phyloP scores from a whole-genome alignment of 2,797 vertebrate genomes.

The Dipus sagitta region DNA sequence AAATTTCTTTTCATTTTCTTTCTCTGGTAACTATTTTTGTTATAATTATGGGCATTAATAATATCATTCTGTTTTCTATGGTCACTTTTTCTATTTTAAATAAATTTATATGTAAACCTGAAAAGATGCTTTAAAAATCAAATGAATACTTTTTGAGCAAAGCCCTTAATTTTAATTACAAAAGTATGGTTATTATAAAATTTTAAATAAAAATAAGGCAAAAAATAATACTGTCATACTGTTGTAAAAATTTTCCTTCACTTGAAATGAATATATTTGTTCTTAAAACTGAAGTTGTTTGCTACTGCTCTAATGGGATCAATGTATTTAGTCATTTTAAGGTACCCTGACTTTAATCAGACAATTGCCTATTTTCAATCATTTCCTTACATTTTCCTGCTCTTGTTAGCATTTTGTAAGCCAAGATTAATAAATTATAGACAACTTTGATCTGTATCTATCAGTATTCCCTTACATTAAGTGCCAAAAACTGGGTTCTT shows the following conservation, averaged over 20 bases:
- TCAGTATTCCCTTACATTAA: constrained; percentile 26
- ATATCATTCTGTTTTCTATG: background rate
- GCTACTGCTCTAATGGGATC: background rate
- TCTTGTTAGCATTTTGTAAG: background rate
- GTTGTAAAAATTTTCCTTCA: background rate
- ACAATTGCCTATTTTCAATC: background rate
- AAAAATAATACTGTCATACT: constrained; percentile 7
- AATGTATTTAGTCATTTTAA: background rate
- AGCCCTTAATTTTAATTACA: background rate
- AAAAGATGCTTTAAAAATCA: background rate
- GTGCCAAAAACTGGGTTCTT: background rate
- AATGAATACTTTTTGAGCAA: background rate
- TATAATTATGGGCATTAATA: constrained; percentile 6
- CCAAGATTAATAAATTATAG: background rate
- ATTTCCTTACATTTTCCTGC: constrained; percentile 2
- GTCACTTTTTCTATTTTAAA: background rate
- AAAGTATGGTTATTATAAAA: constrained; percentile 18
- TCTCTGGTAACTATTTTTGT: constrained; percentile 12
- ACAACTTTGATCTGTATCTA: background rate
- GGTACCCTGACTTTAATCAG: background rate
- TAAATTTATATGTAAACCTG: background rate
- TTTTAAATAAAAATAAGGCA: background rate
- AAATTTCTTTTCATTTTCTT: constrained; percentile 23
- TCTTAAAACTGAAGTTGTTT: background rate
- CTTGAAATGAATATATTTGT: constrained; percentile 27